Evolutionary conservation across 2,797 vertebrate species (phyloP).

Genomic region (Clarias laeviceps): DNA sequence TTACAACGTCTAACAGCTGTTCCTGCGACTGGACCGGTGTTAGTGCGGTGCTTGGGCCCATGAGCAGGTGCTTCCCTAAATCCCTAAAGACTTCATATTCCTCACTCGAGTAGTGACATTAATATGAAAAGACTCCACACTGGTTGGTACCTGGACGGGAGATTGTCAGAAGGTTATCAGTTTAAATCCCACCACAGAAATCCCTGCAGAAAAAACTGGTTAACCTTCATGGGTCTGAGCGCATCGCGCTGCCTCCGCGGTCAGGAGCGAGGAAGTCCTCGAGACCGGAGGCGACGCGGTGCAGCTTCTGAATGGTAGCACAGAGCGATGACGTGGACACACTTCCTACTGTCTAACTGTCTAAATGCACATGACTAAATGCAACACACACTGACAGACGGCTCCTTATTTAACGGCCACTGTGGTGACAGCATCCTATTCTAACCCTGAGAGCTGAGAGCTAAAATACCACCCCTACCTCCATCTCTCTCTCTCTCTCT

Average conservation of each 20-base stretch:
- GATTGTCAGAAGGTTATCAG: background rate
- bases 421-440: conserved; percentile 33
- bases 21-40: too few species aligned
- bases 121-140: background rate
- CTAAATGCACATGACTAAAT: background rate
- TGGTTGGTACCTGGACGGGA: background rate
- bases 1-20: too few species aligned
- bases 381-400: conserved; percentile 9
- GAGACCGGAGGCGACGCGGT: background rate
- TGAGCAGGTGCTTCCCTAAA: too few species aligned
- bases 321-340: too few species aligned
- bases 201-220: background rate
- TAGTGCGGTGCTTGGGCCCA: too few species aligned
- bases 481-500: background rate
- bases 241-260: background rate
- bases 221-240: background rate
- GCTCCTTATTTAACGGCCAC: conserved; percentile 8
- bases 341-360: background rate
- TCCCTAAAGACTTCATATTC: too few species aligned
- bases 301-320: too few species aligned
- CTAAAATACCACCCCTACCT: background rate
- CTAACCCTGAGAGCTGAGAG: conserved; percentile 48
- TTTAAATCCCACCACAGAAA: background rate
- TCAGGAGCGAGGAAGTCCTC: background rate
- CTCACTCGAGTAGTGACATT: background rate